These are phyloP conservation scores for Mechanitis mazaeus DNA, from an alignment of 2,888 invertebrate species.

Conservation along the genomic window DNA sequence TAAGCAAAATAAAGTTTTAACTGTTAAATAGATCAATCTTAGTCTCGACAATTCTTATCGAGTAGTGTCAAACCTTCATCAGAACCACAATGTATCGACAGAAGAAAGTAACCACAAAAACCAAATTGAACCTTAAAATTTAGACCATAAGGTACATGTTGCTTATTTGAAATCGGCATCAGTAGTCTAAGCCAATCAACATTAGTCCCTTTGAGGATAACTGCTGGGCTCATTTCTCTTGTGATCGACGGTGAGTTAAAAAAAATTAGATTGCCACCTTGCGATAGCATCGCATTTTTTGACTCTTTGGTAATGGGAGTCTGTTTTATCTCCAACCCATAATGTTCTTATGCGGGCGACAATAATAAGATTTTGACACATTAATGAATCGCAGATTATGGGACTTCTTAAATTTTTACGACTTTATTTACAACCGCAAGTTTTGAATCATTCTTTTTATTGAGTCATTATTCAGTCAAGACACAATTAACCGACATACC, in stretches of 20 bases:
- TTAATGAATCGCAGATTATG: slow-evolving; percentile 61
- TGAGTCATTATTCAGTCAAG: too few relatives aligned
- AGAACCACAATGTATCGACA: slow-evolving; percentile 26
- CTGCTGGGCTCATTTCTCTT: slow-evolving; percentile 63
- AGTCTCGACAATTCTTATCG: slow-evolving; percentile 50
- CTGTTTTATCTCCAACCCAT: slow-evolving; percentile 73
- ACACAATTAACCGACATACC: too few relatives aligned
- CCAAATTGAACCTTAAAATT: slow-evolving; percentile 33
- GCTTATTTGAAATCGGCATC: slow-evolving; percentile 23
- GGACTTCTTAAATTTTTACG: slow-evolving; percentile 13
- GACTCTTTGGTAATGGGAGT: slow-evolving; percentile 65
- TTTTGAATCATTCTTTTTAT: too few relatives aligned
- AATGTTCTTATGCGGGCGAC: slow-evolving; percentile 73
- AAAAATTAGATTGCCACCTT: slow-evolving; percentile 74
- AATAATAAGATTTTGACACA: slow-evolving; percentile 74
- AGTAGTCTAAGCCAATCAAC: slow-evolving; percentile 61
- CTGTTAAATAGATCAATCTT: slow-evolving; percentile 55
- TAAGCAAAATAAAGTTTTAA: slow-evolving; percentile 9
- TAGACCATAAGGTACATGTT: slow-evolving; percentile 28
- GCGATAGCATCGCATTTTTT: slow-evolving; percentile 67
- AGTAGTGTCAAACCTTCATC: slow-evolving; percentile 47
- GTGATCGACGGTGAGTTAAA: slow-evolving; percentile 67
- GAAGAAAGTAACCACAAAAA: slow-evolving; percentile 15
- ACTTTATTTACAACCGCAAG: slow-evolving; percentile 6
- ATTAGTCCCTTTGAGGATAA: slow-evolving; percentile 65